phyloP scores from a whole-genome alignment of 2,888 invertebrate species.

The Zhuqinia jingwanae region DNA sequence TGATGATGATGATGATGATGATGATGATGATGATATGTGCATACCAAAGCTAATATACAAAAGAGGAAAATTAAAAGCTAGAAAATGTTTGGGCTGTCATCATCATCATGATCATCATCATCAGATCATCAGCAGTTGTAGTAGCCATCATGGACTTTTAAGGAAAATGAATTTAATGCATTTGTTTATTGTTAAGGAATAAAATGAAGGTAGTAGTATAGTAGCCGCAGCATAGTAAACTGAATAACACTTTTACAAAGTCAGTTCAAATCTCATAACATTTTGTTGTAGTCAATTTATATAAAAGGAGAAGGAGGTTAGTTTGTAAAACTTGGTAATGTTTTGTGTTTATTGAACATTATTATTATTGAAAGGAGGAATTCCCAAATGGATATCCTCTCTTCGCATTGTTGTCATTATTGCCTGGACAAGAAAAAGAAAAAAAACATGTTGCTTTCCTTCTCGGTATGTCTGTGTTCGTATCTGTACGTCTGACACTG shows the following conservation, averaged over 20 bases:
- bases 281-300: too few species aligned
- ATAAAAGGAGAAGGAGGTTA: background rate
- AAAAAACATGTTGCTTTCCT: background rate
- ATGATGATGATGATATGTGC: background rate
- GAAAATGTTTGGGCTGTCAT: constrained; percentile 50
- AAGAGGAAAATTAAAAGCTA: constrained; percentile 52
- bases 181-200: too few species aligned
- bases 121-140: too few species aligned
- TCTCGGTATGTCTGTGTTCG: too few species aligned
- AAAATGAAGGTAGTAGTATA: background rate
- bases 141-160: too few species aligned
- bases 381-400: constrained; percentile 25
- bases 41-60: too few species aligned
- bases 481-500: constrained; percentile 25
- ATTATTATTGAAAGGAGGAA: constrained; percentile 26
- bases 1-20: too few species aligned
- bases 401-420: constrained; percentile 20
- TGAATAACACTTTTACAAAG: too few species aligned
- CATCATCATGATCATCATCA: constrained; percentile 40
- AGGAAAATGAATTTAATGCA: too few species aligned
- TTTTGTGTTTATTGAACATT: constrained; percentile 2
- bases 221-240: background rate
- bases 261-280: too few species aligned
- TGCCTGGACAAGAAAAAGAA: too few species aligned
- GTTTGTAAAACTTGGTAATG: too few species aligned